phyloP scores from a whole-genome alignment of 2,888 invertebrate species.

The Agapostemon virescens region DNA sequence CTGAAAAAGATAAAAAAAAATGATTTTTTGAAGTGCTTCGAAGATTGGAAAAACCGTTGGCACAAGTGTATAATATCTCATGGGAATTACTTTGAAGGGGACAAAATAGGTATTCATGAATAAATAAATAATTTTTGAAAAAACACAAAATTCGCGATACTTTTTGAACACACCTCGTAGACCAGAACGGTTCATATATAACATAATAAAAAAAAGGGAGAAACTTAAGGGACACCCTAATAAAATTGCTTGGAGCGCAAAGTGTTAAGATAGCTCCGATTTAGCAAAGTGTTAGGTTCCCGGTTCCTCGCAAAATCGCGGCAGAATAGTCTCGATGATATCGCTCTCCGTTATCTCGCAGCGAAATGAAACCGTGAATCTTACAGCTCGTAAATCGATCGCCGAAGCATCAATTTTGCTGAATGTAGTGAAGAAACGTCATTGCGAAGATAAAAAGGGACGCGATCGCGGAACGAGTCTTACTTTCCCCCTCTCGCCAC shows the following conservation, averaged over 20 bases:
- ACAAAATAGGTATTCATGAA: no score
- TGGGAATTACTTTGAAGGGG: no score
- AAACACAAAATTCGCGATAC: no score
- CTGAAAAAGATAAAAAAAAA: no score
- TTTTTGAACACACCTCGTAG: no score
- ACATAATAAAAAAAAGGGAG: no score
- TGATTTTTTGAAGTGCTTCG: no score
- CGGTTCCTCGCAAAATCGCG: background rate
- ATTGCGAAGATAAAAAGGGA: background rate
- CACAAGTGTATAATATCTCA: no score
- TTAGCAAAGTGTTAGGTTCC: background rate
- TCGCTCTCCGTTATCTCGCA: background rate
- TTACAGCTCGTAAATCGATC: background rate
- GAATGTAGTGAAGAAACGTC: conserved; percentile 1
- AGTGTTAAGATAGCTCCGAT: background rate
- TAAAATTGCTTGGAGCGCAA: background rate
- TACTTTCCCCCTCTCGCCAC: background rate
- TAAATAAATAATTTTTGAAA: no score
- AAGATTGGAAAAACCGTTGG: no score
- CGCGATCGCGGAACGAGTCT: background rate
- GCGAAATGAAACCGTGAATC: background rate
- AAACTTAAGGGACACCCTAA: no score
- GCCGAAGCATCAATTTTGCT: background rate
- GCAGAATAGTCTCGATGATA: background rate
- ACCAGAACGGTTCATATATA: no score